Base-by-base conservation (phyloP, 2,113 vertebrate genomes). In the Aegypius monachus region DNA sequence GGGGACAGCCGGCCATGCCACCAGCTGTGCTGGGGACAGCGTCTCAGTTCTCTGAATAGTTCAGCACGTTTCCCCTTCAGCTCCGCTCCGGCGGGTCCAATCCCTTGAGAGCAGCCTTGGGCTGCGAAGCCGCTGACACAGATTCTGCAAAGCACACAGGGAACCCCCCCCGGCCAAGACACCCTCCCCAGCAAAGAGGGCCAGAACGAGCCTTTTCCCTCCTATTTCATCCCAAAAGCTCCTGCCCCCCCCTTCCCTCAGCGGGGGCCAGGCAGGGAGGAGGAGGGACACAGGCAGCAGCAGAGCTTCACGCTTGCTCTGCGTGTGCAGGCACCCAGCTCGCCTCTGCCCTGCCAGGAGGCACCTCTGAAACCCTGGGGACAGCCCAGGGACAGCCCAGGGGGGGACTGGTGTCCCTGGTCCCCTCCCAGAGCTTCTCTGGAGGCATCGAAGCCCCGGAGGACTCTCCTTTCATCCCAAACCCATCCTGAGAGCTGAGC, bases 81-180 rank as follows among this genome's bases (percentile, higher is more conserved):
- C 32, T 74, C 85, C 7, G 14, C 52, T n/a, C 58, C 2, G 0
- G 32, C 0, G 17, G 22, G 1, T 62, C 11, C 12, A 13, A 3
- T 18, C 48, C 73, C 68, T 1, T 2, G 14, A 50, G n/a, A 73
- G 31, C 75, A 40, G 43, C 36, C 11, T 8, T 2, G 1, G 32
- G 22, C 15, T n/a, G 8, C 9, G 3, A 43, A 47, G 45, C 65
- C 65, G 22, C 20, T 2, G 9, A 18, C 26, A 32, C 1, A 2
- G 13, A 23, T 36, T 23, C 9, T 56, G 31, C 7, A 42, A 26
- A 25, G 77, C 61, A 8, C 67, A 1, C 7, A 3, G 34, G 43
- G 53, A 47, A 53, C 9, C 6, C 40, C 45, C 20, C 13, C 53
- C 1, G 0, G 43, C 72, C 71, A 52, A 20, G 48, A 27, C 56